Evolutionary conservation across 2,797 vertebrate genomes (phyloP), one percentile per base, ranked within the genome.

Genomic region (Centroberyx gerrardi): DNA sequence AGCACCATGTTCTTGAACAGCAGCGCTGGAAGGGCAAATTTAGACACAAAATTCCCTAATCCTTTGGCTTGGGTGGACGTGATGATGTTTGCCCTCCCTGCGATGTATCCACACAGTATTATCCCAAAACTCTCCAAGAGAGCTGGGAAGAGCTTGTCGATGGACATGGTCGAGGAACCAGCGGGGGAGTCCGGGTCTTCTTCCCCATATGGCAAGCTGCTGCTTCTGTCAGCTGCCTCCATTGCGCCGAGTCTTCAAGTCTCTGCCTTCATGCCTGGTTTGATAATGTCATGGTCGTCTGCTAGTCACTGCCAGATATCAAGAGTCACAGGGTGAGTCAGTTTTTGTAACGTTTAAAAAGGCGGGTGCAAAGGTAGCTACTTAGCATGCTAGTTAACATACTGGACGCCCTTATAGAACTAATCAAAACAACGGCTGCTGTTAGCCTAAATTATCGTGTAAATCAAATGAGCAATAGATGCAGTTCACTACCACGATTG

Each of bases 1-100:
- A 97, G 89, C 27, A 99, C 98, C 98, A 99, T 99, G 87, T 99
- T 99, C 93, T 99, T 99, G 85, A 98, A 99, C 51, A 99, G 90
- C 46, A 99, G 92, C 18, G 98, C 98, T 0, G 98, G 98, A 58
- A 99, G 96, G 51, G 98, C 98, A 92, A 99, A 99, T 78, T 96
- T 97, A n/a, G 98, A 99, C 74, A 99, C 98, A 84, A 99, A 99
- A 82, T 96, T 98, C 69, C 98, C 98, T 76, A 99, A 77, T 74
- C 98, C 98, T 94, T 97, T 98, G 64, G 97, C 96, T 92, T 99
- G 98, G n/a, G 94, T 96, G 28, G 96, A 89, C 1, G 97, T 98
- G 88, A 99, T 99, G 65, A 98, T 90, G 86, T 96, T 96, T 40
- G 95, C 87, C 84, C 97, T 96, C 54, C 98, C 98, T 15, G 98